Evolutionary conservation across 2,888 invertebrate species (phyloP), one percentile per base, ranked within the genome.

Genomic region (Clostera curtula): DNA sequence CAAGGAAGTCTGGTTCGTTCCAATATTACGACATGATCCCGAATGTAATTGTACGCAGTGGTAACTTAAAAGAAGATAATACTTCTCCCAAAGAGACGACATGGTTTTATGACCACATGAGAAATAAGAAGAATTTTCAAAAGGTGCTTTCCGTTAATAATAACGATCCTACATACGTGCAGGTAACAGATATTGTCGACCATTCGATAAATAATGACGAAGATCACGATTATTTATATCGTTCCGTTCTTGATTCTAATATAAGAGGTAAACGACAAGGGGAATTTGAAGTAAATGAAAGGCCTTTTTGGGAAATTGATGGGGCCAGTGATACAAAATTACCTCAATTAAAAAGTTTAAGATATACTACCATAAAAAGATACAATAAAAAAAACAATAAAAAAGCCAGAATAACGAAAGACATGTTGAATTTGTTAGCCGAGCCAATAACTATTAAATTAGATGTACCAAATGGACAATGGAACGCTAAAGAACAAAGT

Each of bases 271-370:
- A 58, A 50, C 64, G 75, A 34, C 51, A 56, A n/a, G n/a, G n/a
- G n/a, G n/a, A n/a, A 33, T 21, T 39, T 18, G 55, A 56, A 27
- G 50, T 62, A 31, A 43, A 61, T 35, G 45, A 51, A 20, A 69
- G 59, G 34, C 72, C 73, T 2, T 73, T 76, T 59, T 79, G 77
- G 77, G 61, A 71, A 62, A 49, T 67, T 33, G 66, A 72, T 29
- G 56, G 63, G 30, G 52, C 44, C 30, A 49, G 49, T 22, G 31
- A 51, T 19, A 56, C 57, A 36, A 60, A 48, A 29, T 36, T 49
- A 6, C 30, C 51, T 20, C 49, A 63, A 25, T 34, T 69, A 21
- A 75, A 66, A 56, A 57, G 69, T 12, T 40, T 75, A 8, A 58
- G 47, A 47, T 82, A 71, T 37, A 82, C 82, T 10, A 79, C 79